Evolutionary conservation across 2,888 invertebrate species (phyloP).

Genomic region (Iphiclides podalirius): DNA sequence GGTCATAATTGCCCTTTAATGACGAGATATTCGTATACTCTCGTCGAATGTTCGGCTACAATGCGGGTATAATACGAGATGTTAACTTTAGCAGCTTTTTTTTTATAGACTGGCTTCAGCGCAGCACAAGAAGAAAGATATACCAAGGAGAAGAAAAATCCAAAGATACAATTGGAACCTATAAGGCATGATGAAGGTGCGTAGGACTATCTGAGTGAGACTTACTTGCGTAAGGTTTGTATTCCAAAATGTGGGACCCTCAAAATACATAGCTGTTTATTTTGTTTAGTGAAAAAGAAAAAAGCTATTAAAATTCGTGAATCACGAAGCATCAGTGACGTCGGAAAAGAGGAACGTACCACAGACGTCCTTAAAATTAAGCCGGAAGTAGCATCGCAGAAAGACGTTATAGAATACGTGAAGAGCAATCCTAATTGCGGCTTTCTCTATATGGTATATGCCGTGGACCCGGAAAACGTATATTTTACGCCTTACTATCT

Average conservation of each 20-base stretch:
- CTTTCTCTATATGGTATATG: conserved; percentile 89
- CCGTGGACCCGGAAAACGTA: conserved; percentile 85
- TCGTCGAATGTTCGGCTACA: too few relatives aligned
- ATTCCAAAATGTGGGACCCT: too few relatives aligned
- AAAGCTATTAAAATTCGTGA: conserved; percentile 49
- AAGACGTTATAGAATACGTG: conserved; percentile 72
- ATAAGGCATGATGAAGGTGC: conserved; percentile 42
- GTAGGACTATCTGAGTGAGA: neutral
- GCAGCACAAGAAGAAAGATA: conserved; percentile 68
- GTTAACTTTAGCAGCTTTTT: too few relatives aligned
- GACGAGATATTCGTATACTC: too few relatives aligned
- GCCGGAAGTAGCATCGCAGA: conserved; percentile 64
- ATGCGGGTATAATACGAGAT: too few relatives aligned
- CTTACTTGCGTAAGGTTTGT: too few relatives aligned
- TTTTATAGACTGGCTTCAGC: conserved; percentile 73
- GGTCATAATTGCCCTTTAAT: too few relatives aligned
- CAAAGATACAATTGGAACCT: conserved; percentile 48
- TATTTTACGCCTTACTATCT: conserved; percentile 88
- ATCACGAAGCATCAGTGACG: conserved; percentile 29
- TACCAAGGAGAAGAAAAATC: conserved; percentile 48
- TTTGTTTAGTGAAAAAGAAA: conserved; percentile 39
- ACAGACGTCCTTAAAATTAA: conserved; percentile 63
- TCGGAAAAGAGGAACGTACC: conserved; percentile 31
- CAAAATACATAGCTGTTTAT: too few relatives aligned
- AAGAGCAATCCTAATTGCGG: conserved; percentile 77